phyloP scores from a whole-genome alignment of 2,113 vertebrate genomes.

The Ictalurus furcatus region DNA sequence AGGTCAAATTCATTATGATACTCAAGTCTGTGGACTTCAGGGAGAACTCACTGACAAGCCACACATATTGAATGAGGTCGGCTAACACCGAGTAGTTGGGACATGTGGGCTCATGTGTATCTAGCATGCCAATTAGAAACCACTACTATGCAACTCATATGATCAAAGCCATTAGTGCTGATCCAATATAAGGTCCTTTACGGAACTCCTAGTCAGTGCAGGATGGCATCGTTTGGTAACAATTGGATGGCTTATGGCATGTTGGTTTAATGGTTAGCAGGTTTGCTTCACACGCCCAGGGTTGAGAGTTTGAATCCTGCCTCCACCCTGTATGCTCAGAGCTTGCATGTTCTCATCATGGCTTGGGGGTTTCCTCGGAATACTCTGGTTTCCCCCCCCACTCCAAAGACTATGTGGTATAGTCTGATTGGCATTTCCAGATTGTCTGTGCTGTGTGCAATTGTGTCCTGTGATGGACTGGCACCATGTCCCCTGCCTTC shows the following conservation, averaged over 20 bases:
- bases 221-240: background rate
- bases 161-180: background rate
- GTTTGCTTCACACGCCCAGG: too few relatives aligned
- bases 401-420: too few relatives aligned
- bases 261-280: too few relatives aligned
- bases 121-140: background rate
- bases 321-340: too few relatives aligned
- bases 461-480: too few relatives aligned
- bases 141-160: background rate
- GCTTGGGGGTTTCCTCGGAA: too few relatives aligned
- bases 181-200: background rate
- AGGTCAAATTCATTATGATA: constrained; percentile 28
- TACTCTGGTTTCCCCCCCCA: too few relatives aligned
- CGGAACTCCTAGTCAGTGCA: background rate
- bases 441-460: too few relatives aligned
- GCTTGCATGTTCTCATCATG: too few relatives aligned
- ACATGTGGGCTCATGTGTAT: constrained; percentile 3
- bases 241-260: background rate
- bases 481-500: too few relatives aligned
- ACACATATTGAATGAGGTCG: constrained; percentile 10
- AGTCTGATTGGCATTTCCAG: too few relatives aligned
- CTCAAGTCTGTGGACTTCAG: background rate
- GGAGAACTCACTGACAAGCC: background rate
- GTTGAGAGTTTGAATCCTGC: too few relatives aligned
- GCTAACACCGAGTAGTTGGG: constrained; percentile 3